phyloP scores from a whole-genome alignment of 1,140 invertebrate genomes.

The Drosophila virilis region DNA sequence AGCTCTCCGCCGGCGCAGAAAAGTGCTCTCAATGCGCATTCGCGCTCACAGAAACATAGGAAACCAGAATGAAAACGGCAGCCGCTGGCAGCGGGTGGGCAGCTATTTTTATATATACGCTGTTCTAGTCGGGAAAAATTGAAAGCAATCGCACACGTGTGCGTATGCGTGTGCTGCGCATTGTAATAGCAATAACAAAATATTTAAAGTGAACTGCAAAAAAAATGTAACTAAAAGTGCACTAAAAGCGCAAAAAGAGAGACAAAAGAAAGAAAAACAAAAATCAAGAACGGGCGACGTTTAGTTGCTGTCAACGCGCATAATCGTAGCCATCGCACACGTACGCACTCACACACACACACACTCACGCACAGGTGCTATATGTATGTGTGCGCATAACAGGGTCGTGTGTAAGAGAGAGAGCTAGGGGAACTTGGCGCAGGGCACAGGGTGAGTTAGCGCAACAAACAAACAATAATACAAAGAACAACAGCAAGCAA shows the following conservation, averaged over 20 bases:
- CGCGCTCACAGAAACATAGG: conserved; percentile 47
- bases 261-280: conserved; percentile 29
- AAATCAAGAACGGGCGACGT: conserved; percentile 55
- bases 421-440: conserved; percentile 9
- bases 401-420: conserved; percentile 32
- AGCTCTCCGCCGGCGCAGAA: conserved; percentile 62
- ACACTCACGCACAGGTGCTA: neutral
- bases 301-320: conserved; percentile 74
- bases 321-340: conserved; percentile 75
- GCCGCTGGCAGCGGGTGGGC: conserved; percentile 56
- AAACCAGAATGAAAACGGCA: conserved; percentile 51
- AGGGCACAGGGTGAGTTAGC: conserved; percentile 52
- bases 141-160: conserved; percentile 39
- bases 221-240: conserved; percentile 13
- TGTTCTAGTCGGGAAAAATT: conserved; percentile 51
- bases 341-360: conserved; percentile 35
- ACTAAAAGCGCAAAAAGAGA: conserved; percentile 29
- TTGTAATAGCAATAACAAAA: conserved; percentile 26
- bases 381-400: conserved; percentile 21
- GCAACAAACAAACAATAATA: conserved; percentile 46
- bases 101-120: conserved; percentile 65
- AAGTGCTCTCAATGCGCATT: conserved; percentile 69
- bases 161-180: conserved; percentile 8
- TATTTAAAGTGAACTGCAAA: conserved; percentile 18
- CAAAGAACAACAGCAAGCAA: conserved; percentile 29